Conservation (phyloP, 2,797 vertebrate genomes). For the Salmo trutta region DNA sequence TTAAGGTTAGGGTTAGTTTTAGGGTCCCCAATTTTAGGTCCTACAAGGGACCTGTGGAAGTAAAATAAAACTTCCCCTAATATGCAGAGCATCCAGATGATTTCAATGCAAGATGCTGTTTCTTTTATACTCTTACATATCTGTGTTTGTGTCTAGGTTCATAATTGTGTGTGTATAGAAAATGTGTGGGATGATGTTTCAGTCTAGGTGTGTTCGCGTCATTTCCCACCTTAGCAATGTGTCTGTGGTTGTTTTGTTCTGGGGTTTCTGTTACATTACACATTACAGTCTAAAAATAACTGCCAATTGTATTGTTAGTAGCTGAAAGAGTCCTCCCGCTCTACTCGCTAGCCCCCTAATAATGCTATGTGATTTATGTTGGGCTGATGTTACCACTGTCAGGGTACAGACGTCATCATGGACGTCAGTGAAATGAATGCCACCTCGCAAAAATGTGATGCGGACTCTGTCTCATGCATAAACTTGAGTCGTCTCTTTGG, state of each 20-base stretch:
- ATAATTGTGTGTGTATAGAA: conserved; percentile 3
- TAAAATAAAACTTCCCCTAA: neutral
- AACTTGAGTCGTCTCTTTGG: conserved; percentile 8
- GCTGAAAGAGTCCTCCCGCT: conserved; percentile 15
- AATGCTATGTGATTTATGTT: conserved; percentile 30
- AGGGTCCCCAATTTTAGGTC: neutral
- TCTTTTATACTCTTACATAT: neutral
- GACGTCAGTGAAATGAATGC: conserved; percentile 62
- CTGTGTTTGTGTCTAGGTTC: conserved; percentile 4
- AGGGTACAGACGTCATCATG: conserved; percentile 38
- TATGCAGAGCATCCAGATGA: neutral
- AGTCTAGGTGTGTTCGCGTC: conserved; percentile 32
- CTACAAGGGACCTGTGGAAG: neutral
- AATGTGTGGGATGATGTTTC: conserved; percentile 41
- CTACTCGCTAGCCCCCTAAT: conserved; percentile 27
- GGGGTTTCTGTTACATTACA: conserved; percentile 31
- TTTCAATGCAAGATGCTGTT: neutral
- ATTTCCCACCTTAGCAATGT: conserved; percentile 34
- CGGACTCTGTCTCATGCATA: conserved; percentile 18
- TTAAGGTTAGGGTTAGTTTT: too few species aligned
- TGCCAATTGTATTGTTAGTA: conserved; percentile 40
- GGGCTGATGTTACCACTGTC: conserved; percentile 30
- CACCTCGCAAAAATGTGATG: conserved; percentile 43
- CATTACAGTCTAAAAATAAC: conserved; percentile 50
- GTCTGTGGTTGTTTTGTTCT: conserved; percentile 39